Base-by-base conservation (phyloP, 2,113 vertebrate species). In the Zosterops borbonicus region DNA sequence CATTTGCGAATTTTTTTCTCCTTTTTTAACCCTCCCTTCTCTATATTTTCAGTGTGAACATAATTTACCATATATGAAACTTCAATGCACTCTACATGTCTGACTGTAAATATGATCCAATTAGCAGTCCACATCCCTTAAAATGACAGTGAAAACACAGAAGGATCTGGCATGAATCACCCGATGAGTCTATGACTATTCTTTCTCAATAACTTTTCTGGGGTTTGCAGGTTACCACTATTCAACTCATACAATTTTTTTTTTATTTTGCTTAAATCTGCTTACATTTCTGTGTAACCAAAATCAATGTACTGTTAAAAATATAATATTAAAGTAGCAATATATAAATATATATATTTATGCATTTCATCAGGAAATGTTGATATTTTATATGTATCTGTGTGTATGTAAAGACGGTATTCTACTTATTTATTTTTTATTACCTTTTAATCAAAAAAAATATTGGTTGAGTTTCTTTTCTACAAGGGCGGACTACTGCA, bases 321-420 rank as follows among this genome's bases (percentile, higher is more conserved):
- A 8, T 6, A 1, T 1, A 0, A 7, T 44, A 39, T 20, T 70
- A 35, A 63, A 82, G 35, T 52, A 74, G 0, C 0, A 5, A 63
- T 12, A 24, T 21, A 28, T 17, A 18, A 7, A 47, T 80, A 37
- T 8, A 35, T 44, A 9, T 47, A 24, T 31, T 25, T 39, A 59
- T 11, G 18, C 3, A 12, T 63, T 89, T 83, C 1, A 28, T 50
- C 8, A 18, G 20, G 19, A 62, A 75, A 67, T 1, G 2, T 0
- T 46, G 15, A 4, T 2, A 53, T 71, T 88, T 67, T 53, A 37
- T 31, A 2, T 5, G 27, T 29, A 4, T 52, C 12, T 42, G 7
- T 42, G 9, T 37, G 11, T 39, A 29, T 14, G 1, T 27, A 33
- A 21, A 53, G 6, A 46, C 8, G 24, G 11, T n/a, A 44, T 41